Percentiles rank a stretch among this genome's conserved stretches.
phyloP scores from a whole-genome alignment of 2,113 vertebrate genomes.

The Machaerirhynchus nigripectus region DNA sequence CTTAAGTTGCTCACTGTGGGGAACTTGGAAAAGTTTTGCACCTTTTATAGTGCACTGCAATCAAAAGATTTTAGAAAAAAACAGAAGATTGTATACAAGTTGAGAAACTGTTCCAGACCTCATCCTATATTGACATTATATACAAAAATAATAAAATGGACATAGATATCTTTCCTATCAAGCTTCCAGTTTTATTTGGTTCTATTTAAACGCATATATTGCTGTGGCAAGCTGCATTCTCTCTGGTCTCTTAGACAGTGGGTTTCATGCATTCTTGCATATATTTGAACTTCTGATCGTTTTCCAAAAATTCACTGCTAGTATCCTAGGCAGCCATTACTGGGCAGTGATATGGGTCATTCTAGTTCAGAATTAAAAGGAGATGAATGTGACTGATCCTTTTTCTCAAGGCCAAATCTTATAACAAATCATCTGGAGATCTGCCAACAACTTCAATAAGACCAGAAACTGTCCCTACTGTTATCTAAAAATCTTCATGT shows the following conservation, averaged over 20 bases:
- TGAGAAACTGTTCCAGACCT: not conserved
- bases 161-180: not conserved
- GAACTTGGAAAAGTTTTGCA: conserved; percentile 35
- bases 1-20: conserved; percentile 3
- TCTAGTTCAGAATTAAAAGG: conserved; percentile 48
- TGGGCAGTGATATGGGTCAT: conserved; percentile 38
- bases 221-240: not conserved
- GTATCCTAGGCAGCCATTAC: conserved; percentile 60
- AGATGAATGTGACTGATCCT: conserved; percentile 55
- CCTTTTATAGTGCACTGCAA: not conserved
- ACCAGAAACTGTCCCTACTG: conserved; percentile 16
- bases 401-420: conserved; percentile 57
- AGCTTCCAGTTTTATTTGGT: conserved; percentile 5
- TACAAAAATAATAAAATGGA: not conserved
- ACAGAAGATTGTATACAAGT: not conserved
- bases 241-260: conserved; percentile 21
- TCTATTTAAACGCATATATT: not conserved
- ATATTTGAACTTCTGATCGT: conserved; percentile 50
- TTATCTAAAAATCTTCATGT: conserved; percentile 38
- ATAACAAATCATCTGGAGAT: conserved; percentile 43
- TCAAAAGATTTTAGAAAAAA: not conserved
- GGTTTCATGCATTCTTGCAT: conserved; percentile 59
- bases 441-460: conserved; percentile 34
- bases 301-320: conserved; percentile 57
- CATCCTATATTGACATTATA: not conserved